Base-by-base conservation (phyloP, 30 jellyfish, hydroid and myxozoan genomes). In the Turritopsis dohrnii region DNA sequence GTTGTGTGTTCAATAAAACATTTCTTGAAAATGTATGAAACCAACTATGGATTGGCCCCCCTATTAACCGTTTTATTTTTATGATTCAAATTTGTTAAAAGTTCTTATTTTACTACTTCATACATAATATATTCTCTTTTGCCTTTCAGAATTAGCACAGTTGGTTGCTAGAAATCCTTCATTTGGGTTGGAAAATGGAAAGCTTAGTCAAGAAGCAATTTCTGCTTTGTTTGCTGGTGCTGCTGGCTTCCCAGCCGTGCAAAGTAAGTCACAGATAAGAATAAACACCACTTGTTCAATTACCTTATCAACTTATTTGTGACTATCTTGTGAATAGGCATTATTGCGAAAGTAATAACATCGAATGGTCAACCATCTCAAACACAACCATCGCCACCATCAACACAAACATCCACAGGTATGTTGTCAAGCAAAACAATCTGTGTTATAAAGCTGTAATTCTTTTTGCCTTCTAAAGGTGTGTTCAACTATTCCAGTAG, bases 231-330 rank as follows among this genome's bases (percentile, higher is more conserved):
- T 85, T 20, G 90, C 90, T 19, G 87, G 90, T 41, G 92, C 92
- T 24, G 92, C 92, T 19, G 88, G 92, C 8, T 85, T 71, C 69
- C 92, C 92, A 20, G 83, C 88, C 0, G 88, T 85, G 28, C 92
- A 85, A 31, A 53, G 92, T 85, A 52, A 80, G 87, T 7, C 30
- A 8, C 13, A 41, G 9, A 41, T 41, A 41, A 41, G 60, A 41
- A 3, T 41, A 41, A 41, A 3, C 60, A 3, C 60, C n/a, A n/a
- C 73, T 60, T 0, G 73, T 60, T 60, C 21, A 18, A 60, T 60
- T 60, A 18, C 19, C 21, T 18, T 60, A 60, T 54, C 18, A 16
- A 54, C n/a, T 16, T 54, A 54, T 54, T 54, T 60, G 19, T 60
- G 19, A 60, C 22, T 0, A 60, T 18, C 19, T 23, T 18, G 21